Base-by-base conservation (phyloP, 2,113 vertebrate genomes). In the Anarrhichthys ocellatus region DNA sequence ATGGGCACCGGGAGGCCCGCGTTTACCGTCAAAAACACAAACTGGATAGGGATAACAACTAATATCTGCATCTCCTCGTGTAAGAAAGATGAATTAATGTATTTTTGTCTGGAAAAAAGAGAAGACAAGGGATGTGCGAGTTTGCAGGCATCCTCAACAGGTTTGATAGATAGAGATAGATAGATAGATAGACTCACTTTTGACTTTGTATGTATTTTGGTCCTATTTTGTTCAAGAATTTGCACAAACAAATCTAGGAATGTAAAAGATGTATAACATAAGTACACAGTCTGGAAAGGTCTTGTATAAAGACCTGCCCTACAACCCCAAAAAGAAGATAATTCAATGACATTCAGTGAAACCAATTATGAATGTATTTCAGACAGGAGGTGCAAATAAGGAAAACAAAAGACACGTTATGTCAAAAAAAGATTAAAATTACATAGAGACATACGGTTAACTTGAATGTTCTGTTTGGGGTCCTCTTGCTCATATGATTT, bases 1-100 rank as follows among this genome's bases (percentile, higher is more conserved):
- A 99, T 98, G 97, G 97, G 97, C 97, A 98, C 96, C 96, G 96
- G 96, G 97, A 97, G 97, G 97, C 96, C 96, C 97, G 95, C 96
- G 97, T 97, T 97, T 97, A 97, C 96, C 96, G 96, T 97, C 97
- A 98, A 93, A 97, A 96, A 97, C 96, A 96, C 96, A 95, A 94
- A 95, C 93, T 91, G 93, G 96, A 94, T 92, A 95, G 94, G 94
- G 94, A 94, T 93, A 93, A 94, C 90, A 94, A 96, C 96, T 93
- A 96, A 95, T 95, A 93, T 89, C 89, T 82, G 87, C 82, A 64
- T 84, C 82, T 84, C 79, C 69, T 42, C 48, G 20, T 42, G 79
- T 77, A 70, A 86, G 76, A 75, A 71, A 86, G 81, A 87, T 64
- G 69, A 82, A 89, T 87, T 78, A 15, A 63, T 82, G 89, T 82